Evolutionary conservation across 2,797 vertebrate genomes (phyloP).

Genomic region (Loris lydekkerianus): DNA sequence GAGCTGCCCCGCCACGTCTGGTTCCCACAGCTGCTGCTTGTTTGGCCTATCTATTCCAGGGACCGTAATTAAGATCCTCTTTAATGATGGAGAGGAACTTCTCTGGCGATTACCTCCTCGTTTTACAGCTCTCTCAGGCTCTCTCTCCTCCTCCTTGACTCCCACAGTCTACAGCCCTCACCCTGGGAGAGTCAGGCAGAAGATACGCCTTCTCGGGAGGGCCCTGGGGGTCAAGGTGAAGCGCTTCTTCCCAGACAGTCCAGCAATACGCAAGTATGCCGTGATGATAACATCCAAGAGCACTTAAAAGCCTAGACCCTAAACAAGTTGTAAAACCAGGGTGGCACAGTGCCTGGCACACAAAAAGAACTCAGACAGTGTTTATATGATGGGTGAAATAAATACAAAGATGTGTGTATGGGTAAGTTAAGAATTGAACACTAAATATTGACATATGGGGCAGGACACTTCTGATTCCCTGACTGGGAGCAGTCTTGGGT

Average conservation of each 20-base stretch:
- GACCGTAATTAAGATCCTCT: constrained; percentile 88
- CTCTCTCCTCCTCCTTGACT: constrained; percentile 64
- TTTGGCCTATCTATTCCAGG: constrained; percentile 83
- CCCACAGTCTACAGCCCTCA: constrained; percentile 63
- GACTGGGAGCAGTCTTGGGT: neutral
- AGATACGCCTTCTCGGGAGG: neutral
- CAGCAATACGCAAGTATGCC: neutral
- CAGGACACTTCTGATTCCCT: neutral
- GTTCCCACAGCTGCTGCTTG: constrained; percentile 75
- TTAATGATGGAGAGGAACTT: constrained; percentile 87
- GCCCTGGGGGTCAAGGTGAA: neutral
- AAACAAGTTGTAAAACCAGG: neutral
- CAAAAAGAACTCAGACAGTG: neutral
- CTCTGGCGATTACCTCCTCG: constrained; percentile 82
- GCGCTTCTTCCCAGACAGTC: neutral
- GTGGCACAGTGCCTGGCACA: neutral
- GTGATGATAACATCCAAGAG: neutral
- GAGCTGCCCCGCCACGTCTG: constrained; percentile 73
- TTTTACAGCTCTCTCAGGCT: constrained; percentile 76
- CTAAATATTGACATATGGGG: neutral
- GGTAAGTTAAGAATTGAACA: neutral
- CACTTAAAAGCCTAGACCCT: neutral
- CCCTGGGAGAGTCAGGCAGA: neutral
- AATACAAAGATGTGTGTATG: neutral
- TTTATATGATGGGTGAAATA: neutral